phyloP scores from a whole-genome alignment of 2,797 vertebrate genomes.

The Enteromius afrohamiltoni region DNA sequence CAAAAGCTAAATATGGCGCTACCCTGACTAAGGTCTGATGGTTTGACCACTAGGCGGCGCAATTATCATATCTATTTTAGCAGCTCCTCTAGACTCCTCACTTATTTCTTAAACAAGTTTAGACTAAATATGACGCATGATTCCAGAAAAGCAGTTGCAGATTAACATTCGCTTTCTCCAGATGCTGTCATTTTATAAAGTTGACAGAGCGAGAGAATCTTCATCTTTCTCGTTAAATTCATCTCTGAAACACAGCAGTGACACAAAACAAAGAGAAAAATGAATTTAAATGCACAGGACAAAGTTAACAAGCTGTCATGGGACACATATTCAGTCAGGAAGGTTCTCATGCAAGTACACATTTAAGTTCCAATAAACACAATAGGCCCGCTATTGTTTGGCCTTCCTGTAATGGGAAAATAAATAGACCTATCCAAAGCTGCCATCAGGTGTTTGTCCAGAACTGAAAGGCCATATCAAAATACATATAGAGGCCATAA shows the following conservation, averaged over 20 bases:
- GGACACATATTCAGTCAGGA: not conserved
- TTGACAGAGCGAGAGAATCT: not conserved
- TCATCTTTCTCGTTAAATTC: constrained; percentile 7
- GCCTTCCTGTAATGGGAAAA: constrained; percentile 50
- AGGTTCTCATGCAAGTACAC: not conserved
- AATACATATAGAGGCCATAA: constrained; percentile 51
- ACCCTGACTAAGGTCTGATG: not conserved
- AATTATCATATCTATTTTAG: constrained; percentile 13
- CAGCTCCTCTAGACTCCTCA: not conserved
- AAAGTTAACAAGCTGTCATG: not conserved
- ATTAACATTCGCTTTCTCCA: not conserved
- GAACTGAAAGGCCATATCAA: constrained; percentile 42
- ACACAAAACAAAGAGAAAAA: not conserved
- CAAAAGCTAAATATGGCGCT: not conserved
- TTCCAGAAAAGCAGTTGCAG: constrained; percentile 7
- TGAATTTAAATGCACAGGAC: not conserved
- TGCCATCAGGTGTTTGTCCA: constrained; percentile 46
- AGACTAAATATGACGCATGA: not conserved
- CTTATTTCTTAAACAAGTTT: not conserved
- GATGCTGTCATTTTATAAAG: not conserved
- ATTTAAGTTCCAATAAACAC: not conserved
- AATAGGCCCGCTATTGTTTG: constrained; percentile 17
- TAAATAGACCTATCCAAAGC: constrained; percentile 51
- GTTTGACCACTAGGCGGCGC: constrained; percentile 50
- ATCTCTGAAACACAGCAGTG: not conserved